Evolutionary conservation across 2,113 vertebrate genomes (phyloP).

Genomic region (Ivindomyrus marchei): DNA sequence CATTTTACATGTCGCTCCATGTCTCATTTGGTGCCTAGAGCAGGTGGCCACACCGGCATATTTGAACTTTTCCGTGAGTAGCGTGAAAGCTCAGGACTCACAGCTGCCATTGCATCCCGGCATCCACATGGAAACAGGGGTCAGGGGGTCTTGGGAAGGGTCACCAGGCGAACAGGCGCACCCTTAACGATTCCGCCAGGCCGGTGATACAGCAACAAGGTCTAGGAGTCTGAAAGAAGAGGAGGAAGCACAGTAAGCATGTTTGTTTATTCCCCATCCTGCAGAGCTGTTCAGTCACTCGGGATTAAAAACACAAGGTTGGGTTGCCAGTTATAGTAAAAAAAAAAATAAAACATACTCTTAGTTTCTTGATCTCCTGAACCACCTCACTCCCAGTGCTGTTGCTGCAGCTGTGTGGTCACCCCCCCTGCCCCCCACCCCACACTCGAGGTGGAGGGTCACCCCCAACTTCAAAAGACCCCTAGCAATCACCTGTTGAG

Average conservation of each 20-base stretch:
- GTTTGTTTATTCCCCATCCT: background rate
- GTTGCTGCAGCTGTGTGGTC: background rate
- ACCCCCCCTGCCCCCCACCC: background rate
- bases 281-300: background rate
- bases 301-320: background rate
- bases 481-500: background rate
- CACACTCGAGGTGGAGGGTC: background rate
- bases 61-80: background rate
- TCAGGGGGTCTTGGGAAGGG: background rate
- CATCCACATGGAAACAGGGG: background rate
- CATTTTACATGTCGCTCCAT: background rate
- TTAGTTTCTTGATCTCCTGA: background rate
- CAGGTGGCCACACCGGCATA: background rate
- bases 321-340: background rate
- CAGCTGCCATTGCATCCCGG: background rate
- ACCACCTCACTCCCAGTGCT: background rate
- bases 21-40: background rate
- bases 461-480: background rate
- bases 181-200: slow-evolving; percentile 22
- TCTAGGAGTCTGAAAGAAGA: background rate
- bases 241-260: background rate
- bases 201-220: no score
- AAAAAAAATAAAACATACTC: background rate
- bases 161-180: slow-evolving; percentile 11
- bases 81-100: background rate